A percentile compares a stretch with the other conserved stretches of the same genome.
Conservation (phyloP, 2,888 invertebrate species). For the Nomada lathburiana region DNA sequence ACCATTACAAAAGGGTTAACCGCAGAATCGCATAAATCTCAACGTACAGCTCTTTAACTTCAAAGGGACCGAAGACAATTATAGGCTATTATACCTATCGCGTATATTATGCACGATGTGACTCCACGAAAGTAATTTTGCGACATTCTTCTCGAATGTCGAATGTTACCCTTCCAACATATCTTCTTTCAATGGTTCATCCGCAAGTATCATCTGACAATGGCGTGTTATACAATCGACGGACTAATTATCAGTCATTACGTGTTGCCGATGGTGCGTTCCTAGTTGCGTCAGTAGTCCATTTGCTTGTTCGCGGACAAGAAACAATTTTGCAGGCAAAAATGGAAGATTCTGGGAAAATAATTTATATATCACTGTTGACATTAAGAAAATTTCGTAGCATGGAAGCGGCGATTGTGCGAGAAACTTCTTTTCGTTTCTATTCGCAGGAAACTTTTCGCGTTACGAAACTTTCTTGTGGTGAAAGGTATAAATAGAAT, state of each 20-base stretch:
- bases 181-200: slow-evolving; percentile 42
- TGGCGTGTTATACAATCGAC: slow-evolving; percentile 59
- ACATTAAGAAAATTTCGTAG: slow-evolving; percentile 8
- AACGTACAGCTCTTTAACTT: neutral
- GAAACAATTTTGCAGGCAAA: slow-evolving; percentile 10
- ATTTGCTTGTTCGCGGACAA: slow-evolving; percentile 56
- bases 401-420: neutral
- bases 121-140: neutral
- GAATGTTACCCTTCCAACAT: slow-evolving; percentile 11
- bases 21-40: neutral
- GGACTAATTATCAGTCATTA: slow-evolving; percentile 79
- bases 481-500: slow-evolving; percentile 10
- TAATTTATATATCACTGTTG: neutral
- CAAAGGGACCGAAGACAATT: neutral
- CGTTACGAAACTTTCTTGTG: slow-evolving; percentile 18
- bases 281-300: slow-evolving; percentile 68
- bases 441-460: neutral
- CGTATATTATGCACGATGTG: too few relatives aligned
- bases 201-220: slow-evolving; percentile 65
- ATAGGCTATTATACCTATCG: neutral
- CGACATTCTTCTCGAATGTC: neutral
- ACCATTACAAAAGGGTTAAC: neutral
- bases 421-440: neutral
- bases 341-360: neutral
- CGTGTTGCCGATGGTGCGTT: slow-evolving; percentile 66